Base-by-base conservation (phyloP, 2,113 vertebrate species). In the Synchiropus splendidus region DNA sequence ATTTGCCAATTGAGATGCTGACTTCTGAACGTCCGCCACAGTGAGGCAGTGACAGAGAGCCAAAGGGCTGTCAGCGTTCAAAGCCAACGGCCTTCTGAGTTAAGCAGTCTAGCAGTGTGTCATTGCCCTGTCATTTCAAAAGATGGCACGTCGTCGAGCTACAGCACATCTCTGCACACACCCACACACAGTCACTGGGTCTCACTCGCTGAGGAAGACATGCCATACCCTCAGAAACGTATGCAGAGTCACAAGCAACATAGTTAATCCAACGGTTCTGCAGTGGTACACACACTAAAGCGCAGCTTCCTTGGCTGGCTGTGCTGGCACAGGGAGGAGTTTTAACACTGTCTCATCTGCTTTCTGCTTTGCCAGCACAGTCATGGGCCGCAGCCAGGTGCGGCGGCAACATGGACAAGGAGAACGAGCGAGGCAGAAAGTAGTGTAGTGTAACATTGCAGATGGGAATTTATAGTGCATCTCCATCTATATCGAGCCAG, bases 1-100 rank as follows among this genome's bases (percentile, higher is more conserved):
- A 80, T 76, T 74, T 69, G 70, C 68, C 70, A 71, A 62, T 77
- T 66, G 73, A 59, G 62, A 71, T 51, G 58, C 73, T 71, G 67
- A 77, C 71, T 78, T 75, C 73, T 67, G 67, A 78, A 67, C 55
- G 62, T 52, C 58, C 50, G 66, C 58, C 70, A 62, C 67, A 58
- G 66, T 51, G 46, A 37, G 49, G 51, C 66, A 62, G 56, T 58
- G 57, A 71, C 68, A 72, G 65, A 48, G 62, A 60, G 66, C 59
- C 67, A 61, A 60, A 42, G 60, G 64, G 50, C 61, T 73, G 73
- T 77, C 68, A 63, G 51, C 14, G 36, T 74, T 78, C 67, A 79
- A 75, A 77, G 67, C 71, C 69, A 59, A 58, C 49, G 67, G 54
- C 60, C 58, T 38, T 64, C 49, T 45, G 41, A 37, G 48, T 69